These are phyloP conservation scores for Saguinus imperator DNA, from an alignment of 2,113 vertebrate species.

Conservation along the genomic window DNA sequence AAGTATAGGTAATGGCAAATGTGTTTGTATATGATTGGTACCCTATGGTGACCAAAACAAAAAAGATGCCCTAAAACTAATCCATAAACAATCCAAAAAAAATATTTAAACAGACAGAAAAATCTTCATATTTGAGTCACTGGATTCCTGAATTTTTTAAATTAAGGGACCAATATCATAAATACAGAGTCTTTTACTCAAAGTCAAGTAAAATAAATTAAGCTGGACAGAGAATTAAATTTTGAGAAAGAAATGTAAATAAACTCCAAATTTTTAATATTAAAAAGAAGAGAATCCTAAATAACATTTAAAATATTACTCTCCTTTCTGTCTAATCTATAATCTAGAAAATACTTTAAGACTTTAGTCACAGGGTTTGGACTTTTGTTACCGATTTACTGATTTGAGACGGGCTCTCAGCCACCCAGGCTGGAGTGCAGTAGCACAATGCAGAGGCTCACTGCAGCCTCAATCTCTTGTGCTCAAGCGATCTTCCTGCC, in stretches of 20 bases:
- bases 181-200: constrained; percentile 30
- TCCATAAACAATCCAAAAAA: background rate
- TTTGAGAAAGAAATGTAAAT: constrained; percentile 10
- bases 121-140: background rate
- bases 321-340: background rate
- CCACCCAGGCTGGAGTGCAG: background rate
- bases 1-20: constrained; percentile 32
- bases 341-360: background rate
- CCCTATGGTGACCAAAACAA: background rate
- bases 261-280: background rate
- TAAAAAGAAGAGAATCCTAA: constrained; percentile 34
- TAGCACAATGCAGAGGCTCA: background rate
- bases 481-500: background rate
- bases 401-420: background rate
- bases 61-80: constrained; percentile 31
- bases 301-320: constrained; percentile 14
- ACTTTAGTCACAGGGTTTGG: background rate
- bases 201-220: background rate
- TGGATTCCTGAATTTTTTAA: background rate
- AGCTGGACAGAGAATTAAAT: background rate
- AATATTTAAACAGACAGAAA: background rate
- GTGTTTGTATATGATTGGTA: background rate
- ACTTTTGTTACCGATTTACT: background rate
- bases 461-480: background rate
- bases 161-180: constrained; percentile 16